Evolutionary conservation across 2,113 vertebrate genomes (phyloP), one percentile per base, ranked within the genome.

Genomic region (Chaetodon trifascialis): DNA sequence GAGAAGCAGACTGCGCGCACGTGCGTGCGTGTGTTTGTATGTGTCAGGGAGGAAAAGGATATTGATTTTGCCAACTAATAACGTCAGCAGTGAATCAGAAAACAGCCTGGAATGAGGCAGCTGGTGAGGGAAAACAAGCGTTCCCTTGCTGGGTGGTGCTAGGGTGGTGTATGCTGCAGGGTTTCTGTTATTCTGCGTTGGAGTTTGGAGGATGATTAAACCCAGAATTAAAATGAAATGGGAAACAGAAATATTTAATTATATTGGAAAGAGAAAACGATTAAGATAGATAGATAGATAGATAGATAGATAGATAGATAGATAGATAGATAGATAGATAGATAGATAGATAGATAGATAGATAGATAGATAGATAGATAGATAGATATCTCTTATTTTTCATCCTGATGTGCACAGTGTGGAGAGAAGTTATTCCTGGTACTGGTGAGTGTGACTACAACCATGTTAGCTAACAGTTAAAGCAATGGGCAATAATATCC

Each of bases 21-120:
- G 23, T 16, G 42, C 10, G 9, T 30, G 7, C 34, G 40, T 40
- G 54, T 55, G n/a, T 12, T 14, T 16, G 42, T 16, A 5, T 30
- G 7, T 46, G 40, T 55, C 40, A 3, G 0, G 5, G 21, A 40
- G 25, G 30, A 30, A 30, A 30, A 30, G 30, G 30, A 30, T 30
- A 30, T 19, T 66, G 66, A 36, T 11, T 80, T 67, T 55, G 64
- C 55, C 64, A 47, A 40, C 34, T n/a, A 70, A 58, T 59, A 51
- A 56, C 71, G 58, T 40, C 58, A 63, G 62, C 15, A 30, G 1
- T 80, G 40, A 65, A 19, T 52, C 30, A 52, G 30, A 72, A 59
- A 59, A 23, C 44, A 60, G 7, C 25, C 14, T 25, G 11, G 5
- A 42, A 52, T 52, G 19, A 25, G 44, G 47, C 14, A 42, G 34